Evolutionary conservation across 1,140 invertebrate species (phyloP).

Genomic region (Ips nitidus): DNA sequence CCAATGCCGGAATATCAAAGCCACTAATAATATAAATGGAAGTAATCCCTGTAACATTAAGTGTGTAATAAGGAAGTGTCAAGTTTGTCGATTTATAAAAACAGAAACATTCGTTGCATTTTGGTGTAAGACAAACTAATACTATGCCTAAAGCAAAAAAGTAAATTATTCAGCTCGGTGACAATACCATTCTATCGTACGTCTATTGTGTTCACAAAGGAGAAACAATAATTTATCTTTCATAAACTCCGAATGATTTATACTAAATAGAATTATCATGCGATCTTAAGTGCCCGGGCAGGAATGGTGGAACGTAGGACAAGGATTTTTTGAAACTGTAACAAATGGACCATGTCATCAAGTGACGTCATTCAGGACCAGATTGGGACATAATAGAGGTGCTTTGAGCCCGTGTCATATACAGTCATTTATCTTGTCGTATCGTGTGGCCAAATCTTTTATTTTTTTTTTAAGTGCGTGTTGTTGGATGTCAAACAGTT

Average conservation of each 20-base stretch:
- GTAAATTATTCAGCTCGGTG: neutral
- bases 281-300: constrained; percentile 29
- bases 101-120: neutral
- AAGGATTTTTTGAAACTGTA: constrained; percentile 21
- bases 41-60: neutral
- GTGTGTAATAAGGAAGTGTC: neutral
- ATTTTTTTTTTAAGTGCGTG: too few species aligned
- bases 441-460: too few species aligned
- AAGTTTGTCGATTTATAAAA: neutral
- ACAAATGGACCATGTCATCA: constrained; percentile 26
- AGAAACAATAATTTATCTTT: constrained; percentile 31
- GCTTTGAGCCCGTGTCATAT: too few species aligned
- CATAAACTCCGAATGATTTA: constrained; percentile 28
- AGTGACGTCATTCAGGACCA: constrained; percentile 11
- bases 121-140: neutral
- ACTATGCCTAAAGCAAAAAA: neutral
- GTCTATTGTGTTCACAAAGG: constrained; percentile 13
- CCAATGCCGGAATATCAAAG: neutral
- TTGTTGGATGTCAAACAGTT: too few species aligned
- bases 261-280: constrained; percentile 28
- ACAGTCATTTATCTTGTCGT: too few species aligned
- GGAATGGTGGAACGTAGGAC: constrained; percentile 24
- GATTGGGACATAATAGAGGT: constrained; percentile 1
- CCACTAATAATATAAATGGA: neutral
- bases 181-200: constrained; percentile 18